These are phyloP conservation scores for Lomographa bimaculata DNA, from an alignment of 2,888 invertebrate species.

Conservation along the genomic window DNA sequence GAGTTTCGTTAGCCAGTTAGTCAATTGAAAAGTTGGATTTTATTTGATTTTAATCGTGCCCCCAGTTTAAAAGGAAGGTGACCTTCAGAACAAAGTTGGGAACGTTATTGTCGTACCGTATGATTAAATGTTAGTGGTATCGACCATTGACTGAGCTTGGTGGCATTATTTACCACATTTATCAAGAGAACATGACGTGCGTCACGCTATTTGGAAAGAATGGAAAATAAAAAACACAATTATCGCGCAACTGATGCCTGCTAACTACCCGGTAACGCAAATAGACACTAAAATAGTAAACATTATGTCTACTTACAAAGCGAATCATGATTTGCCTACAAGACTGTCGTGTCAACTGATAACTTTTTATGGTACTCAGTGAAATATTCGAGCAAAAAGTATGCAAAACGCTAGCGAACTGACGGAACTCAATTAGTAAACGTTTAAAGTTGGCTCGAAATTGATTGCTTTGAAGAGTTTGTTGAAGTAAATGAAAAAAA, in stretches of 20 bases:
- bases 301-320: constrained; percentile 35
- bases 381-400: constrained; percentile 29
- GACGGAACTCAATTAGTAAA: constrained; percentile 4
- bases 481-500: constrained; percentile 2
- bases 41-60: constrained; percentile 25
- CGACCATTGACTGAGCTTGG: constrained; percentile 36
- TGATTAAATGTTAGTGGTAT: constrained; percentile 35
- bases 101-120: constrained; percentile 41
- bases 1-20: no score
- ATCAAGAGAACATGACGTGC: constrained; percentile 50
- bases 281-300: constrained; percentile 38
- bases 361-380: constrained; percentile 34
- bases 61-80: constrained; percentile 30
- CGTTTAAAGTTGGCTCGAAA: background rate
- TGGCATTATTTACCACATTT: constrained; percentile 28
- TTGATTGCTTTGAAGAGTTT: constrained; percentile 1
- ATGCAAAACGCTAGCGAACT: constrained; percentile 12
- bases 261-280: constrained; percentile 42
- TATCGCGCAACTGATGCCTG: constrained; percentile 48
- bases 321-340: constrained; percentile 47
- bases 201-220: constrained; percentile 51
- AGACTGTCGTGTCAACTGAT: constrained; percentile 46
- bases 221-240: constrained; percentile 52
- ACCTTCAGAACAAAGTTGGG: constrained; percentile 36
- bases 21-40: constrained; percentile 25